Conservation (phyloP, 2,113 vertebrate species). For the Tachysurus fulvidraco region DNA sequence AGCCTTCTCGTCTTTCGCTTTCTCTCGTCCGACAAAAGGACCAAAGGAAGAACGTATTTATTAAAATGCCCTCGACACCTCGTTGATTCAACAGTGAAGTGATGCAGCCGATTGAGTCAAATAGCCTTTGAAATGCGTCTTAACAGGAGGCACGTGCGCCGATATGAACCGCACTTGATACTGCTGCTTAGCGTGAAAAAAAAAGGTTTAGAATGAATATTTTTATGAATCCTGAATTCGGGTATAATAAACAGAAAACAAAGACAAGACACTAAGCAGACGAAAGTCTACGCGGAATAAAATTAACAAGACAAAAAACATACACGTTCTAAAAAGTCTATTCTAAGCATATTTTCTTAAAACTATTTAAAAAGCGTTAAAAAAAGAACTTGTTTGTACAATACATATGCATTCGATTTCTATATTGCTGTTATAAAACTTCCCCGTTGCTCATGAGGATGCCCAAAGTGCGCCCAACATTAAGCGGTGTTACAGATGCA, state of each 20-base stretch:
- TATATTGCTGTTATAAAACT: background rate
- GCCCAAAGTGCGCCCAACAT: background rate
- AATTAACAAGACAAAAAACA: background rate
- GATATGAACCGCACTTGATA: background rate
- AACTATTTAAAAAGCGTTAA: background rate
- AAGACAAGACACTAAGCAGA: background rate
- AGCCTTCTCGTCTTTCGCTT: slow-evolving; percentile 69
- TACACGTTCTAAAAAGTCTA: background rate
- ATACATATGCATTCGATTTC: background rate
- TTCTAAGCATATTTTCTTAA: background rate
- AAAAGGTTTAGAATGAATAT: background rate
- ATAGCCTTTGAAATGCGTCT: slow-evolving; percentile 13
- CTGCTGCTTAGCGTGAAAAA: background rate
- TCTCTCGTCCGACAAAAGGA: slow-evolving; percentile 54
- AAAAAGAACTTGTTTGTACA: background rate
- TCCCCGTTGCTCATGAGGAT: background rate
- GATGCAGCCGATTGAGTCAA: slow-evolving; percentile 6
- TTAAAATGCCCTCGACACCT: slow-evolving; percentile 26
- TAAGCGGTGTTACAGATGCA: background rate
- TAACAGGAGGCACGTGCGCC: slow-evolving; percentile 27
- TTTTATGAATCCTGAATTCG: background rate
- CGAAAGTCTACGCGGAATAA: background rate
- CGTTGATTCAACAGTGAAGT: slow-evolving; percentile 23
- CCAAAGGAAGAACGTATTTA: slow-evolving; percentile 38
- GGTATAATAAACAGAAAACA: background rate